These are phyloP conservation scores for Drosophila nigromelanica DNA, from an alignment of 1,140 invertebrate genomes.

Conservation along the genomic window DNA sequence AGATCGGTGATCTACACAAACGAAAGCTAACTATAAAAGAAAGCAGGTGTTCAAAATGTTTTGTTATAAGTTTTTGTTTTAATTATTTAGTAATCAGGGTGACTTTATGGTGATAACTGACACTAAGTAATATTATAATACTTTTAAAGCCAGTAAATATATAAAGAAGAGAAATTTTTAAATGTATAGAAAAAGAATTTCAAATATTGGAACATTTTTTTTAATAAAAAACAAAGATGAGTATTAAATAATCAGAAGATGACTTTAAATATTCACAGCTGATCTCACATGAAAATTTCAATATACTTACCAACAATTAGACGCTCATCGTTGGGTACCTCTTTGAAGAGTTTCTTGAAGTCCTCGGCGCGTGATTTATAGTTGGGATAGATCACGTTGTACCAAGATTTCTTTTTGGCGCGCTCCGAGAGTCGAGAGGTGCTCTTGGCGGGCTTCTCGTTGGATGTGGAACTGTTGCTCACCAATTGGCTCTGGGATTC, in stretches of 20 bases:
- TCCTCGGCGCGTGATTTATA: slow-evolving; percentile 97
- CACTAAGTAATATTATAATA: too few relatives aligned
- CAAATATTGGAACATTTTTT: too few relatives aligned
- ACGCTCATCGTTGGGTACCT: slow-evolving; percentile 94
- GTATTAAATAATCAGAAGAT: too few relatives aligned
- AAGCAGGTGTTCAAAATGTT: not conserved
- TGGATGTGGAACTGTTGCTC: slow-evolving; percentile 58
- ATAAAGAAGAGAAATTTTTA: too few relatives aligned
- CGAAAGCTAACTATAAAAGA: not conserved
- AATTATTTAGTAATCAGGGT: too few relatives aligned
- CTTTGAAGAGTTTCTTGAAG: slow-evolving; percentile 96
- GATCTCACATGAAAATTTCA: too few relatives aligned
- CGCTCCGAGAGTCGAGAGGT: slow-evolving; percentile 83
- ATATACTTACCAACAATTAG: slow-evolving; percentile 93
- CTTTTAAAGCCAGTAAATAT: too few relatives aligned
- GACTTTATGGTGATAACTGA: too few relatives aligned
- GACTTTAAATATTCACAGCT: too few relatives aligned
- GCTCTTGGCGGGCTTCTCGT: slow-evolving; percentile 70
- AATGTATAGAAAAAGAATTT: too few relatives aligned
- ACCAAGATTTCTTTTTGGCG: slow-evolving; percentile 93
- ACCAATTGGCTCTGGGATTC: not conserved
- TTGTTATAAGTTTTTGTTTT: not conserved
- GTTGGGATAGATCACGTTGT: slow-evolving; percentile 94
- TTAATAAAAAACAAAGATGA: too few relatives aligned
- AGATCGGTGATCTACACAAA: not conserved